Conservation (phyloP, 2,888 invertebrate species). For the Patella pellucida region DNA sequence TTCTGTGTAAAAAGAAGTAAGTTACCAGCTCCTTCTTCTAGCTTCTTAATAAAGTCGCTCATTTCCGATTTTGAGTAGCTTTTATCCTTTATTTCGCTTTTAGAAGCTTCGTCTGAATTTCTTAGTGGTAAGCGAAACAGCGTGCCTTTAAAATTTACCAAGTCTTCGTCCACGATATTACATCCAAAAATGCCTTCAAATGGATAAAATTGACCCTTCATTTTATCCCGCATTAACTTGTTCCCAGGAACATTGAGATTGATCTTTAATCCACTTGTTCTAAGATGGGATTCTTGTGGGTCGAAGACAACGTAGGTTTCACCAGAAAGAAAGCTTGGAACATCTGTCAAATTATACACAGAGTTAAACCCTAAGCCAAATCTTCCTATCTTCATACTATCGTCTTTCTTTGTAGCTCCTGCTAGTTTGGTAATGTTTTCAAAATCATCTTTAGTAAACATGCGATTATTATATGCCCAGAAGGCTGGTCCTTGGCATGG, state of each 20-base stretch:
- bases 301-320: slow-evolving; percentile 64
- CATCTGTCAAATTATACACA: slow-evolving; percentile 66
- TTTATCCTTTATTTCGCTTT: slow-evolving; percentile 57
- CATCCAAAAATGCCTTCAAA: not conserved
- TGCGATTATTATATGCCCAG: slow-evolving; percentile 65
- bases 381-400: slow-evolving; percentile 61
- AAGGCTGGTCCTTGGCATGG: slow-evolving; percentile 67
- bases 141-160: slow-evolving; percentile 50
- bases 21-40: slow-evolving; percentile 53
- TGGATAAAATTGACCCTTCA: not conserved
- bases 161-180: not conserved
- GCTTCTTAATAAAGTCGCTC: slow-evolving; percentile 48
- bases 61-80: slow-evolving; percentile 55
- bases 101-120: slow-evolving; percentile 51
- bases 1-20: slow-evolving; percentile 67
- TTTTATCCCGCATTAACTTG: not conserved
- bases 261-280: slow-evolving; percentile 48
- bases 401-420: slow-evolving; percentile 60
- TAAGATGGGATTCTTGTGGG: slow-evolving; percentile 59
- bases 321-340: slow-evolving; percentile 63
- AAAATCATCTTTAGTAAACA: slow-evolving; percentile 65
- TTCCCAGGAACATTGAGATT: slow-evolving; percentile 17
- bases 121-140: slow-evolving; percentile 66
- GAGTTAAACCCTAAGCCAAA: slow-evolving; percentile 68
- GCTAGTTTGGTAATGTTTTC: slow-evolving; percentile 62